Evolutionary conservation across 1,140 invertebrate species (phyloP), one percentile per base, ranked within the genome.

Genomic region (Druon quercuslanigerum): DNA sequence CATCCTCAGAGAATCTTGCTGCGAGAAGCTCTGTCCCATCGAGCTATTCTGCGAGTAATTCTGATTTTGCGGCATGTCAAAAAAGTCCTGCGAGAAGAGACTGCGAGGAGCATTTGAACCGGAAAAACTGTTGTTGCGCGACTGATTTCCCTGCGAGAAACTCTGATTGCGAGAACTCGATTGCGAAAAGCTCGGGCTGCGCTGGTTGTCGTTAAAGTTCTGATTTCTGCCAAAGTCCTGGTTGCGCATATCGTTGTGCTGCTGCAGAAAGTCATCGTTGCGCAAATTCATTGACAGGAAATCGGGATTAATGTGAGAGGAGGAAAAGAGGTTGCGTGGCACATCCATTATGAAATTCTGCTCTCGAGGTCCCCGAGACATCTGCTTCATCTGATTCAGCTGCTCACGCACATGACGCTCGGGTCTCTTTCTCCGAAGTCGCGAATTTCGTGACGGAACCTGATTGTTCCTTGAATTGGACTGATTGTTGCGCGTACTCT

Each of bases 31-130:
- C 33, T 66, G 25, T 14, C 57, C 17, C 40, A 46, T 46, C 1
- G 20, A 33, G 33, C 16, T 33, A 40, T 66, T 66, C 16, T 20
- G 25, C 1, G 57, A 16, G 13, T 14, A 66, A 66, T 66, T 66
- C 20, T 66, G 57, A 66, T 14, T 66, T 13, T 25, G 57, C 7
- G 57, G 20, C 57, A 66, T 66, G 9, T 66, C 60, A n/a, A 66
- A 66, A n/a, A 40, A 66, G 8, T 40, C 25, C 25, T 66, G 60
- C 13, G 60, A 25, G 40, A 66, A 66, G 9, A 66, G 33, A 46
- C 60, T 66, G 13, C 60, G 25, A n/a, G 60, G 60, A 6, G 25
- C 8, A 66, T 66, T 40, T 16, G 6, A 33, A n/a, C 14, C 33
- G 2, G 20, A 13, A 40, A 66, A 66, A 46, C 14, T 25, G 40